These are phyloP conservation scores for Andrena trimmerana DNA, from an alignment of 2,888 invertebrate species.

Conservation along the genomic window DNA sequence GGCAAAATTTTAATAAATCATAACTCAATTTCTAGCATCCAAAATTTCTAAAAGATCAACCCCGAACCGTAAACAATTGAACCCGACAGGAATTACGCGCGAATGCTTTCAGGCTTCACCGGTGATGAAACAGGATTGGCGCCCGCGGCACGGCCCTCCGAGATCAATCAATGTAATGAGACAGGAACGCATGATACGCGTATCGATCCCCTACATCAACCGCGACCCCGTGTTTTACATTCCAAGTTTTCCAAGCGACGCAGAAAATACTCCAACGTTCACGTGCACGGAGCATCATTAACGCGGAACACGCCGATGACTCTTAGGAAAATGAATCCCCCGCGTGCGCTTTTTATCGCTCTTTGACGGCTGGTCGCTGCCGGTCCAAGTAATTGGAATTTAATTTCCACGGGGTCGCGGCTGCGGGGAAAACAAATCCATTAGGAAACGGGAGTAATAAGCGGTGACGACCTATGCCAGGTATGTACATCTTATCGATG, in stretches of 20 bases:
- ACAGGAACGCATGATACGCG: too few species aligned
- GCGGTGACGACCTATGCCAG: neutral
- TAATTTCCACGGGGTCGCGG: neutral
- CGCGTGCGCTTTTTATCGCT: neutral
- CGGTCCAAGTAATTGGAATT: conserved; percentile 22
- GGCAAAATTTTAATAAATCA: too few species aligned
- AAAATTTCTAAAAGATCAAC: neutral
- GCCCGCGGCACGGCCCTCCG: conserved; percentile 10
- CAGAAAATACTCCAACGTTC: conserved; percentile 14
- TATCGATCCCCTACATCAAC: conserved; percentile 27
- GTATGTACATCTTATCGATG: conserved; percentile 12
- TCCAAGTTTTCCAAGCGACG: neutral
- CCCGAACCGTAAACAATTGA: conserved; percentile 2
- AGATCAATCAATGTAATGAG: conserved; percentile 49
- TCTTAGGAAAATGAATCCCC: neutral
- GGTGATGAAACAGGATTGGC: too few species aligned
- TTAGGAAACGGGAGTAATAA: neutral
- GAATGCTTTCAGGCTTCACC: conserved; percentile 27
- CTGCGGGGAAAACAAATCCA: neutral
- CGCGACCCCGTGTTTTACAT: neutral
- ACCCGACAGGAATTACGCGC: neutral
- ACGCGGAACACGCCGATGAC: neutral
- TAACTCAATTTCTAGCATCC: too few species aligned
- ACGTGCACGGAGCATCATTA: conserved; percentile 2
- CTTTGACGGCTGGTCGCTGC: neutral